Conservation (phyloP, 1,140 invertebrate genomes). For the Globodera ellingtonae region DNA sequence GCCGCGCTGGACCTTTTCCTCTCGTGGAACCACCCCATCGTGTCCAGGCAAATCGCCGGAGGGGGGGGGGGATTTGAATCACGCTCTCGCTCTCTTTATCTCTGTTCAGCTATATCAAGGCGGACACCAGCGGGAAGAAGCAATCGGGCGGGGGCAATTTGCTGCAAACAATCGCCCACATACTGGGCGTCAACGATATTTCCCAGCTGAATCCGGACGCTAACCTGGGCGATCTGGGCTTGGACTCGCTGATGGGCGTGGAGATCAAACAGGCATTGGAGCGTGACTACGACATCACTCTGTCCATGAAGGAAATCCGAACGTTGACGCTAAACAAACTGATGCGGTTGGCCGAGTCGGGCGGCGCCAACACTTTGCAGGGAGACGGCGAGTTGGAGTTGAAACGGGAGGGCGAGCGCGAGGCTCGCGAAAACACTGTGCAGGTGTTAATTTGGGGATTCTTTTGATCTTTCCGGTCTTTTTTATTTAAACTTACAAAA, state of each 20-base stretch:
- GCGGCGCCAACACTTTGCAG: conserved; percentile 52
- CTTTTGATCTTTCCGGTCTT: background rate
- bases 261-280: conserved; percentile 96
- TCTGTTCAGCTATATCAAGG: conserved; percentile 68
- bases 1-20: conserved; percentile 82
- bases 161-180: conserved; percentile 71
- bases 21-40: conserved; percentile 81
- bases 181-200: conserved; percentile 77
- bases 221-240: conserved; percentile 85
- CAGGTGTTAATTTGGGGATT: conserved; percentile 4
- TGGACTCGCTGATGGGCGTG: conserved; percentile 96
- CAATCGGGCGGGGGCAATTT: conserved; percentile 80
- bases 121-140: conserved; percentile 69
- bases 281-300: conserved; percentile 82
- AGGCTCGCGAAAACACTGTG: conserved; percentile 51
- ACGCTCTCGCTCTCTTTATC: background rate
- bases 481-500: background rate
- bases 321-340: conserved; percentile 71
- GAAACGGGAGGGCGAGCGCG: conserved; percentile 57
- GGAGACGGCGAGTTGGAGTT: conserved; percentile 59
- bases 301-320: conserved; percentile 87
- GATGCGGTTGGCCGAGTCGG: conserved; percentile 71
- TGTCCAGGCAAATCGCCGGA: conserved; percentile 71
- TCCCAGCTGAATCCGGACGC: conserved; percentile 75
- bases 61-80: conserved; percentile 66